Conservation (phyloP, 2,797 vertebrate species). For the Pangasius sanitwongsei region DNA sequence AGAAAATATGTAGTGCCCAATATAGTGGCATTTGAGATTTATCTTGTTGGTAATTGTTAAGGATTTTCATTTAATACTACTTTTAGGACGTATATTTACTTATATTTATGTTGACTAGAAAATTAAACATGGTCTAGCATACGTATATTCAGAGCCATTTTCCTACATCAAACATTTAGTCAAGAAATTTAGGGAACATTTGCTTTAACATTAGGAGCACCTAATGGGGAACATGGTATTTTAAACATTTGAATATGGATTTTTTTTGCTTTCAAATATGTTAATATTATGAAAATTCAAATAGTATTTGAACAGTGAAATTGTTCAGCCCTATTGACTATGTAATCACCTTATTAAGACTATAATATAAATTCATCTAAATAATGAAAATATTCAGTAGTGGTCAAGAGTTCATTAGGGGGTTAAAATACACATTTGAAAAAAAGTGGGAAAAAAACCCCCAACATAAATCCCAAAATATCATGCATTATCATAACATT, state of each 20-base stretch:
- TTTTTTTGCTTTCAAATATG: neutral
- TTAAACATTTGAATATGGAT: neutral
- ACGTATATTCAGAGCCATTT: neutral
- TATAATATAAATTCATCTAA: neutral
- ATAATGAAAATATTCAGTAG: neutral
- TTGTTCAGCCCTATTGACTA: neutral
- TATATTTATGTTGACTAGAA: too few relatives aligned
- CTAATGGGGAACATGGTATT: neutral
- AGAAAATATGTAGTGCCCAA: neutral
- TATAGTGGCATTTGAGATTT: neutral
- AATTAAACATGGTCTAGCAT: neutral
- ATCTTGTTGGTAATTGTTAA: neutral
- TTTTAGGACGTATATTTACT: neutral
- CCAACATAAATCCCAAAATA: neutral
- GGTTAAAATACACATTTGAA: neutral
- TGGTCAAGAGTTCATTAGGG: neutral
- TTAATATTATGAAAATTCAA: neutral
- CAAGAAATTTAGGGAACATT: neutral
- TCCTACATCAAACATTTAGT: neutral
- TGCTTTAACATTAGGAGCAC: neutral
- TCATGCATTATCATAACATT: neutral
- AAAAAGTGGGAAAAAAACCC: neutral
- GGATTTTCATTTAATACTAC: neutral
- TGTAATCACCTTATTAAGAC: neutral
- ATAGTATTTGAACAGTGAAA: neutral